Evolutionary conservation across 2,797 vertebrate species (phyloP), one percentile per base, ranked within the genome.

Genomic region (Acrossocheilus fasciatus): DNA sequence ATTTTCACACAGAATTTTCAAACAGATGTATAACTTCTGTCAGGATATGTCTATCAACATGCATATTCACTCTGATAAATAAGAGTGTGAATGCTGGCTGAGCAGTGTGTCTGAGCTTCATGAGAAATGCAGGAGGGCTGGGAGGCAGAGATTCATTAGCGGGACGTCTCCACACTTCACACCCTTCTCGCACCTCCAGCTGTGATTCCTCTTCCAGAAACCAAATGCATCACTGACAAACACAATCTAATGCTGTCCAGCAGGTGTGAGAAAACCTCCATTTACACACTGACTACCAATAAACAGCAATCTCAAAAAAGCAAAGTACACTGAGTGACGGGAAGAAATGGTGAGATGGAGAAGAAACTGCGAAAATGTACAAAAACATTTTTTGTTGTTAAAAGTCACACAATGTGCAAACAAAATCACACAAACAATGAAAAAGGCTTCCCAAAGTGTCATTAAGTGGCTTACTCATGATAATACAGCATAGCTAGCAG

Each of bases 81-180:
- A 68, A 26, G 70, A 66, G 41, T 47, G 18, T 77, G 81, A 54
- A 57, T 39, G 39, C 54, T 62, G 81, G 15, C 68, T 43, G 68
- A 81, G 47, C 69, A 26, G 81, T 30, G 69, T 18, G 23, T 14
- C 45, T 57, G 68, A 59, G 41, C 82, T 83, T 83, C 82, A 62
- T 83, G 70, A 62, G n/a, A 62, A 75, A 75, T 83, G 82, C 82
- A 75, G 72, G 59, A 84, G 82, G 6, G 52, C 4, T 30, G 72
- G 73, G 82, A 84, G 20, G 26, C 43, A 23, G 62, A 69, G 83
- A 54, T 64, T 84, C 74, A 69, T 84, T 84, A 77, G 47, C 23
- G 36, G 23, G 47, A 77, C 9, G 11, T 69, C 68, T 62, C 52
- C 30, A 84, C 45, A 64, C 30, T 66, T 86, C 70, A 47, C 64